Evolutionary conservation across 2,113 vertebrate species (phyloP), one percentile per base, ranked within the genome.

Genomic region (Odocoileus virginianus): DNA sequence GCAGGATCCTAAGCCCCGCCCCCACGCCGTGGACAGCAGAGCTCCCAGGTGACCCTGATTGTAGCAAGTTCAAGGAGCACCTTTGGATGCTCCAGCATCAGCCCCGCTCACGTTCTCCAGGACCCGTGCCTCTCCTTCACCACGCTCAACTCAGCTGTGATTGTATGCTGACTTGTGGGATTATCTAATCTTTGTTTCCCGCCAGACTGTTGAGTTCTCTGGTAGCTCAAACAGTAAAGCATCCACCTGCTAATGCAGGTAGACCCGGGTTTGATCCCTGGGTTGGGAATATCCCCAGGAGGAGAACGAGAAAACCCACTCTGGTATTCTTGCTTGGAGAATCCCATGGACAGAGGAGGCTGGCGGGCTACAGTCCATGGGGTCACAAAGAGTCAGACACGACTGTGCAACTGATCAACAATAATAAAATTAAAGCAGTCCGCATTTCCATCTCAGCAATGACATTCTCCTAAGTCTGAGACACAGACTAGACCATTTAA

Each of bases 51-150:
- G 55, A 16, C 1, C 6, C 40, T 2, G 1, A 3, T 0, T 7
- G 3, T 21, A n/a, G 27, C 23, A 9, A n/a, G 27, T 52, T 19
- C 19, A 2, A 86, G 50, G 21, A 6, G 16, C 30, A 12, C 83
- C 43, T 4, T 8, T 0, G 3, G 16, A 8, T 52, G 17, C 1
- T 6, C 36, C 30, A 7, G 15, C 58, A 7, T 12, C 61, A n/a
- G 4, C 61, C 83, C 8, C 0, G 0, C 28, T n/a, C 79, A 2
- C 0, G 3, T 6, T 16, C 8, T 15, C 1, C 8, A 4, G 13
- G 55, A 23, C 11, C 2, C 2, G 0, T 17, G 52, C n/a, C 55
- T n/a, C 43, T 50, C 36, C 27, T 2, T 9, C 16, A 4, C n/a
- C 47, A 2, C 1, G 7, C 40, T 52, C 45, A 54, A 6, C 33